Percentiles rank a stretch among this genome's conserved stretches.
These are phyloP conservation scores for Hyposoter didymator DNA, from an alignment of 2,888 invertebrate genomes.

Conservation along the genomic window DNA sequence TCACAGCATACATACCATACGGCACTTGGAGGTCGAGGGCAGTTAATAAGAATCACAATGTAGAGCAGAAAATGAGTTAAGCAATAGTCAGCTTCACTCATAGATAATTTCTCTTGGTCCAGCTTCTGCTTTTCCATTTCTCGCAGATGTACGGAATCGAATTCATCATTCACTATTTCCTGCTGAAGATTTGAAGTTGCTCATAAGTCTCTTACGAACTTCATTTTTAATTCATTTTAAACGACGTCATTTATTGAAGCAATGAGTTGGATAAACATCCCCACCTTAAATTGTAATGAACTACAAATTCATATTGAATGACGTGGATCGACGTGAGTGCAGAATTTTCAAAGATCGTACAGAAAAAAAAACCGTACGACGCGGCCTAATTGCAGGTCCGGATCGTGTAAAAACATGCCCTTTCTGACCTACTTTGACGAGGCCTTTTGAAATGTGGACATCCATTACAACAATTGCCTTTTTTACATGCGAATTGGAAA, in stretches of 20 bases:
- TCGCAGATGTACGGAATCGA: background rate
- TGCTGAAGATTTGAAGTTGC: background rate
- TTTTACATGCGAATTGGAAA: background rate
- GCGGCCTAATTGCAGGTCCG: background rate
- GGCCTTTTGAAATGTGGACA: background rate
- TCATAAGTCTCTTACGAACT: background rate
- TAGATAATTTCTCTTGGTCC: background rate
- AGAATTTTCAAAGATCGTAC: too few relatives aligned
- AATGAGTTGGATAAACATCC: too few relatives aligned
- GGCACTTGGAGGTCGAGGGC: background rate
- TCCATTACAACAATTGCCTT: background rate
- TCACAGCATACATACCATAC: background rate
- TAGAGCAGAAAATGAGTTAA: background rate
- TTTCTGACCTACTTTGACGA: background rate
- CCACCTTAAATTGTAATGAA: too few relatives aligned
- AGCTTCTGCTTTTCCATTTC: background rate
- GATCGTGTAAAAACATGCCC: background rate
- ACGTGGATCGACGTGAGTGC: too few relatives aligned
- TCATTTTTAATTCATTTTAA: background rate
- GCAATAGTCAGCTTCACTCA: background rate
- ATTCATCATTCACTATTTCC: background rate
- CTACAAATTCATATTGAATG: too few relatives aligned
- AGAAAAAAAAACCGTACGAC: too few relatives aligned
- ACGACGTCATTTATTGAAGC: background rate
- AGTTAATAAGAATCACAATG: background rate